Evolutionary conservation across 2,888 invertebrate species (phyloP).

Genomic region (Malthinus seriepunctatus): DNA sequence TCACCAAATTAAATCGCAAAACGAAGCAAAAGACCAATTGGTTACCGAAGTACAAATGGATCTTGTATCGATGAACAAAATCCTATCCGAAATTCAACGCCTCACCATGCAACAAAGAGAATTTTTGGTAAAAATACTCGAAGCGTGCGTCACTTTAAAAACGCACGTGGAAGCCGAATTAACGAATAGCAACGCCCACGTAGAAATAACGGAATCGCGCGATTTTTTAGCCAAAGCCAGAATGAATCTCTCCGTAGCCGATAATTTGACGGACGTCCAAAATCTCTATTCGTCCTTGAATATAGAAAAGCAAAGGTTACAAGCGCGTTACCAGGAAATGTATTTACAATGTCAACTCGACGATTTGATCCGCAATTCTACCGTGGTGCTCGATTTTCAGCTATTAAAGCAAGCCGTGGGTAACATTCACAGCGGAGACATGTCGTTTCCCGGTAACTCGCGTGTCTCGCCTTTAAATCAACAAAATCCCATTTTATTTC

Average conservation of each 20-base stretch:
- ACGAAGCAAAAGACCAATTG: constrained; percentile 68
- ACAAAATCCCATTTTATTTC: constrained; percentile 71
- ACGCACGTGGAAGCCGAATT: constrained; percentile 76
- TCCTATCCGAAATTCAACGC: constrained; percentile 71
- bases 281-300: constrained; percentile 64
- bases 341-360: constrained; percentile 72
- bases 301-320: constrained; percentile 68
- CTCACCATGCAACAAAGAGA: constrained; percentile 72
- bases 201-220: constrained; percentile 68
- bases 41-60: constrained; percentile 69
- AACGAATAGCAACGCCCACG: constrained; percentile 67
- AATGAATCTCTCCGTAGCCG: constrained; percentile 62
- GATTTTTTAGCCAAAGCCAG: constrained; percentile 66
- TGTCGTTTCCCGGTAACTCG: constrained; percentile 51
- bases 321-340: constrained; percentile 72
- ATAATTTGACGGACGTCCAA: constrained; percentile 63
- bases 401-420: constrained; percentile 68
- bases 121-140: constrained; percentile 71
- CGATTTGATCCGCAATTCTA: constrained; percentile 69
- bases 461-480: constrained; percentile 53
- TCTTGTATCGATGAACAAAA: constrained; percentile 68
- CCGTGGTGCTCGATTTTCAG: constrained; percentile 69
- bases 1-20: constrained; percentile 70
- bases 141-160: constrained; percentile 74
- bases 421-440: constrained; percentile 64